phyloP scores from a whole-genome alignment of 2,113 vertebrate genomes.

The Archocentrus centrarchus region DNA sequence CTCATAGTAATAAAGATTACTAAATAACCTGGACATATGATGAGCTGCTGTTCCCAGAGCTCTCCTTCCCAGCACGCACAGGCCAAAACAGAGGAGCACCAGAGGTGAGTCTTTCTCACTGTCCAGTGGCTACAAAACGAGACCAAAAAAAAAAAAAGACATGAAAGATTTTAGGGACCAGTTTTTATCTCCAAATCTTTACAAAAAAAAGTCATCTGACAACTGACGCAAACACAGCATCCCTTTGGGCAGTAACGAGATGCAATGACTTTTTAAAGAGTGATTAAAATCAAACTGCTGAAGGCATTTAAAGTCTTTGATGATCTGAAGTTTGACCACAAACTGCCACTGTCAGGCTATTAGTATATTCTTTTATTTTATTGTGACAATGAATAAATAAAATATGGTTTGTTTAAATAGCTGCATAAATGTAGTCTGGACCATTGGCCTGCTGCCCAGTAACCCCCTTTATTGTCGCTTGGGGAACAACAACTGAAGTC shows the following conservation, averaged over 20 bases:
- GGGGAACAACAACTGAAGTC: neutral
- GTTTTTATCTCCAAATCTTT: neutral
- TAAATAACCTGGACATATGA: slow-evolving; percentile 95
- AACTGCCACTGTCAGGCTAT: neutral
- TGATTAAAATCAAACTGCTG: slow-evolving; percentile 3
- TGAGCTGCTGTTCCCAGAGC: slow-evolving; percentile 96
- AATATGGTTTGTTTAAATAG: neutral
- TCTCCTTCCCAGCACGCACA: slow-evolving; percentile 96
- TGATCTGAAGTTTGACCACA: neutral
- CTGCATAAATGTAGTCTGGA: neutral
- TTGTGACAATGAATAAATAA: neutral
- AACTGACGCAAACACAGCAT: neutral
- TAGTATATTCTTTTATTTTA: neutral
- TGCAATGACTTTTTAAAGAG: neutral
- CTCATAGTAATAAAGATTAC: neutral
- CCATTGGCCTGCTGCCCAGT: neutral
- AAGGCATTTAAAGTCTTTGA: neutral
- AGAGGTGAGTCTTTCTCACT: slow-evolving; percentile 92
- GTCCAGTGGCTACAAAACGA: slow-evolving; percentile 85
- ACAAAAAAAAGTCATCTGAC: neutral
- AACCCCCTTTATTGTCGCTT: neutral
- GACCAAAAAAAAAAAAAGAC: neutral
- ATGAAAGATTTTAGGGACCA: neutral
- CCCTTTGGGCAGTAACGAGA: neutral
- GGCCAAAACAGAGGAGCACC: slow-evolving; percentile 93